These are phyloP conservation scores for Cosmorhoe ocellata DNA, from an alignment of 2,888 invertebrate species.

Conservation along the genomic window DNA sequence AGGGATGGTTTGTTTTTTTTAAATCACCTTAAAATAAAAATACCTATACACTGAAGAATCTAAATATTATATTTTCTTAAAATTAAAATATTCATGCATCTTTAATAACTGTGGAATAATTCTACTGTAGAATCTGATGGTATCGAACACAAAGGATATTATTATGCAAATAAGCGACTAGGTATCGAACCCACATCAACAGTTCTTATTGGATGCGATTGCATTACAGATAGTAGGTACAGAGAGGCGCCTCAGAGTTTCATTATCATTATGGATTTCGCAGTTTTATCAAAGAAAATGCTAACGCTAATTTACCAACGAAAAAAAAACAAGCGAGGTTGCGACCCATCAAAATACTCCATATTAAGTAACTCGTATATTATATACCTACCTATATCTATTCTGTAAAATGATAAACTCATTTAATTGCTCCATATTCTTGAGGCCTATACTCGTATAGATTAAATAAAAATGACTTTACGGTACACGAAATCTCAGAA, in stretches of 20 bases:
- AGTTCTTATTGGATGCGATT: constrained; percentile 61
- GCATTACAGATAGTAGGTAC: constrained; percentile 56
- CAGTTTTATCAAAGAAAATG: constrained; percentile 9
- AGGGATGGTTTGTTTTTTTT: no score
- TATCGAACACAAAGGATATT: constrained; percentile 52
- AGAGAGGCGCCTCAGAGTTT: constrained; percentile 14
- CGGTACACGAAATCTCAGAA: no score
- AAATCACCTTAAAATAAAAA: not conserved
- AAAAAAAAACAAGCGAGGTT: not conserved
- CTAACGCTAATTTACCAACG: not conserved
- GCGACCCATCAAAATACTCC: not conserved
- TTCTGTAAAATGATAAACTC: no score
- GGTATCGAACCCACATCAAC: constrained; percentile 60
- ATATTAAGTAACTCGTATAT: not conserved
- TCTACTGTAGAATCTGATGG: constrained; percentile 28
- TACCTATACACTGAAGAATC: not conserved
- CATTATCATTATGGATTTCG: constrained; percentile 21
- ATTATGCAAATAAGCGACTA: constrained; percentile 59
- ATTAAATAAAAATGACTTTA: no score
- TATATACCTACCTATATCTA: no score
- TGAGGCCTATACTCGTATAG: no score
- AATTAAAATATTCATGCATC: constrained; percentile 13
- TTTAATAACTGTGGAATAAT: constrained; percentile 14
- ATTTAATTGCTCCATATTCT: no score
- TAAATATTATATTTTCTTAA: no score